phyloP scores from a whole-genome alignment of 1,140 invertebrate genomes.

The Sesamia nonagrioides region DNA sequence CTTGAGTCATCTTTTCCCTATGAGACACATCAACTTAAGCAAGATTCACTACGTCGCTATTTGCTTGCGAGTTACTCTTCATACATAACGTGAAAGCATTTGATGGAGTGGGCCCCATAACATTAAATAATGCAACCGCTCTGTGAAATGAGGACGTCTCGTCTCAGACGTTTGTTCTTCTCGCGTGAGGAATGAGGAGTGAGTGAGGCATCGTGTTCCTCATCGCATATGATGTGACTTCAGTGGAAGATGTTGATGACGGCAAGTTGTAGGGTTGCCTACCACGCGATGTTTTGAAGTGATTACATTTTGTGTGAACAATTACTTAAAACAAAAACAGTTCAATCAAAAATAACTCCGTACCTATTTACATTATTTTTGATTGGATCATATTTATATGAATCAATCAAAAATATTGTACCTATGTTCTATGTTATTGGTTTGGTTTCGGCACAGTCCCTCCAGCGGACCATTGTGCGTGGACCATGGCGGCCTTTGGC shows the following conservation, averaged over 20 bases:
- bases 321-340: too few relatives aligned
- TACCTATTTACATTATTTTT: too few relatives aligned
- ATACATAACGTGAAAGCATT: conserved; percentile 14
- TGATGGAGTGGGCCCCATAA: conserved; percentile 44
- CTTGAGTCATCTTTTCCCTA: too few relatives aligned
- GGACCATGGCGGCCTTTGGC: too few relatives aligned
- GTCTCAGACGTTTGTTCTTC: conserved; percentile 49
- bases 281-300: not conserved
- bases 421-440: too few relatives aligned
- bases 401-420: too few relatives aligned
- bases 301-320: too few relatives aligned
- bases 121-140: conserved; percentile 66
- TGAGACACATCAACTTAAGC: not conserved
- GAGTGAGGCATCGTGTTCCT: not conserved
- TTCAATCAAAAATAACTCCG: too few relatives aligned
- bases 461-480: too few relatives aligned
- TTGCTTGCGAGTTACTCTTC: not conserved
- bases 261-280: not conserved
- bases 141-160: conserved; percentile 58
- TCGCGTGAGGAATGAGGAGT: conserved; percentile 39
- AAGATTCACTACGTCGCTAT: not conserved
- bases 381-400: too few relatives aligned
- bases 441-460: too few relatives aligned
- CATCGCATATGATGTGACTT: not conserved
- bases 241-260: conserved; percentile 12